phyloP scores from a whole-genome alignment of 1,140 invertebrate species.

The Drosophila erecta region DNA sequence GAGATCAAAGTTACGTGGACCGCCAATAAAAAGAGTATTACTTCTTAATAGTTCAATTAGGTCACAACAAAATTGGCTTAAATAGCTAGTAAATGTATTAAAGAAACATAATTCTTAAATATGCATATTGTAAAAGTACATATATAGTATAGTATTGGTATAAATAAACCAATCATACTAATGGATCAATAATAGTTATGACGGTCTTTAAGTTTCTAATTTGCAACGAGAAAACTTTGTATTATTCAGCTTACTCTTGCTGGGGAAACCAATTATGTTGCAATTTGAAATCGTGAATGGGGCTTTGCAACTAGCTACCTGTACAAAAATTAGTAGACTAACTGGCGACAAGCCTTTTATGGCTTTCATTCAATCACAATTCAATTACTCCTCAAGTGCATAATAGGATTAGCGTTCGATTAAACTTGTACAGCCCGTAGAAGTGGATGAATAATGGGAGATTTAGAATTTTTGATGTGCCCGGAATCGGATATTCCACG shows the following conservation, averaged over 20 bases:
- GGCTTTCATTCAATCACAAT: not conserved
- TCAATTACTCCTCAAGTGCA: constrained; percentile 13
- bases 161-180: not conserved
- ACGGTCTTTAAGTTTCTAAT: not conserved
- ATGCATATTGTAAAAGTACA: too few species aligned
- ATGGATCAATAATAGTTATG: not conserved
- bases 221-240: not conserved
- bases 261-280: not conserved
- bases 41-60: too few species aligned
- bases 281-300: not conserved
- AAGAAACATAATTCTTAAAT: not conserved
- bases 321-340: constrained; percentile 4
- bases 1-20: not conserved
- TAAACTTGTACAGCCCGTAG: not conserved
- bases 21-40: too few species aligned
- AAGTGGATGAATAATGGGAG: constrained; percentile 3
- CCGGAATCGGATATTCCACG: constrained; percentile 23
- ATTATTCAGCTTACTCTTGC: not conserved
- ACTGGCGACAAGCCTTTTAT: constrained; percentile 13
- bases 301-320: not conserved
- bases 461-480: not conserved
- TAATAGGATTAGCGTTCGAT: constrained; percentile 23
- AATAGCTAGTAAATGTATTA: not conserved
- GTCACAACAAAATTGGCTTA: not conserved
- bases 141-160: too few species aligned